These are phyloP conservation scores for Choreutis nemorana DNA, from an alignment of 2,888 invertebrate species.

Conservation along the genomic window DNA sequence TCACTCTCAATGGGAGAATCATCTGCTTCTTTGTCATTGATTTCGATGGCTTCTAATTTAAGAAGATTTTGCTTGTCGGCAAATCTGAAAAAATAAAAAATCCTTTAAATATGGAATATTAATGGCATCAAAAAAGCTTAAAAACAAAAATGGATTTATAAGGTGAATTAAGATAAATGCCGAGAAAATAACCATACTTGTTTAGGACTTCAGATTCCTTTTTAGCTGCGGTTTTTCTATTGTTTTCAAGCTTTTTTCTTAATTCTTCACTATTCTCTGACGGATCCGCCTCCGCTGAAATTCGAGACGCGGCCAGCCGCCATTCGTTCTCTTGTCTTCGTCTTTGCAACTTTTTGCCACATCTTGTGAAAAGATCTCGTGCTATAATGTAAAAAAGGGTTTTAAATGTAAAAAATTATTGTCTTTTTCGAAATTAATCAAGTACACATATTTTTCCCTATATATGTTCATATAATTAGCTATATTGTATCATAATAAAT, in stretches of 20 bases:
- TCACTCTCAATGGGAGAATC: slow-evolving; percentile 51
- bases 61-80: slow-evolving; percentile 48
- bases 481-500: slow-evolving; percentile 1
- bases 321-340: slow-evolving; percentile 72
- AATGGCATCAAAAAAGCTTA: background rate
- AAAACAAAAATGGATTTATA: background rate
- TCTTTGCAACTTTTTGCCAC: slow-evolving; percentile 71
- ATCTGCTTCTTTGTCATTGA: slow-evolving; percentile 53
- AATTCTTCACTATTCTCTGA: slow-evolving; percentile 62
- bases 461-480: too few species aligned
- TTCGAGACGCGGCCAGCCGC: slow-evolving; percentile 62
- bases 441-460: background rate
- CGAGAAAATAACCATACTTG: slow-evolving; percentile 36
- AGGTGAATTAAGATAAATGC: background rate
- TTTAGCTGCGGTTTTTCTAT: slow-evolving; percentile 52
- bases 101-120: background rate
- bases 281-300: slow-evolving; percentile 63
- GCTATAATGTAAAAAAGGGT: slow-evolving; percentile 36
- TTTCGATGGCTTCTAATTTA: slow-evolving; percentile 45
- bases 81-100: slow-evolving; percentile 28
- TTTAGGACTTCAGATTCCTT: slow-evolving; percentile 63
- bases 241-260: slow-evolving; percentile 63
- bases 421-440: too few species aligned
- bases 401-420: background rate
- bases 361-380: slow-evolving; percentile 69